These are phyloP conservation scores for Astyanax mexicanus DNA, from an alignment of 2,797 vertebrate genomes.

Conservation along the genomic window DNA sequence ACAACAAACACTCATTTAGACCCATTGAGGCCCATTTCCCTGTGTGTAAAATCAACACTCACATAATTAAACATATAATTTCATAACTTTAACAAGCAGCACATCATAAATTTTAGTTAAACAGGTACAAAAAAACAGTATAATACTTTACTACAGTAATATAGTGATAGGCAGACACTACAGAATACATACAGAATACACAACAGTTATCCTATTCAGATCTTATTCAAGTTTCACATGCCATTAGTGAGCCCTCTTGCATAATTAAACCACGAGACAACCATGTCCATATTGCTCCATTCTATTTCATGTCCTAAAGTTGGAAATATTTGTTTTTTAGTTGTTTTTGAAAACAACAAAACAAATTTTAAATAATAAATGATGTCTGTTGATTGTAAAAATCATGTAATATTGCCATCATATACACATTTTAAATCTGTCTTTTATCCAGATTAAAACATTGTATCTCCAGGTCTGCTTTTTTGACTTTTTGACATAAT, in stretches of 20 bases:
- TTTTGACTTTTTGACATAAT: too few relatives aligned
- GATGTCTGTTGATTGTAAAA: too few relatives aligned
- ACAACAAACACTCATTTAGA: background rate
- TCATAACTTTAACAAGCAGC: constrained; percentile 5
- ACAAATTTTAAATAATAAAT: too few relatives aligned
- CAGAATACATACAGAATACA: constrained; percentile 18
- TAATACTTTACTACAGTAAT: constrained; percentile 6
- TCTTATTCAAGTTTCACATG: constrained; percentile 1
- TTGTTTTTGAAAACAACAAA: too few relatives aligned
- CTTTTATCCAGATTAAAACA: too few relatives aligned
- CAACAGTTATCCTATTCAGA: background rate
- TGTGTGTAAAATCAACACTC: background rate
- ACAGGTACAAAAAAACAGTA: background rate
- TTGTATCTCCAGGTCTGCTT: too few relatives aligned
- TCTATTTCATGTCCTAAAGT: background rate
- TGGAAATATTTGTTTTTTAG: background rate
- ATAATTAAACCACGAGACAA: background rate
- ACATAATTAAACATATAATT: background rate
- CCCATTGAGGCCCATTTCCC: background rate
- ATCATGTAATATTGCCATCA: background rate
- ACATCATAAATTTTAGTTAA: background rate
- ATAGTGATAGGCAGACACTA: constrained; percentile 17
- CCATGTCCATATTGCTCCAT: background rate
- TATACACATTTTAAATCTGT: too few relatives aligned
- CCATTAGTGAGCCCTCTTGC: constrained; percentile 32